Conservation (phyloP, 2,797 vertebrate species). For the Acanthornis magna region DNA sequence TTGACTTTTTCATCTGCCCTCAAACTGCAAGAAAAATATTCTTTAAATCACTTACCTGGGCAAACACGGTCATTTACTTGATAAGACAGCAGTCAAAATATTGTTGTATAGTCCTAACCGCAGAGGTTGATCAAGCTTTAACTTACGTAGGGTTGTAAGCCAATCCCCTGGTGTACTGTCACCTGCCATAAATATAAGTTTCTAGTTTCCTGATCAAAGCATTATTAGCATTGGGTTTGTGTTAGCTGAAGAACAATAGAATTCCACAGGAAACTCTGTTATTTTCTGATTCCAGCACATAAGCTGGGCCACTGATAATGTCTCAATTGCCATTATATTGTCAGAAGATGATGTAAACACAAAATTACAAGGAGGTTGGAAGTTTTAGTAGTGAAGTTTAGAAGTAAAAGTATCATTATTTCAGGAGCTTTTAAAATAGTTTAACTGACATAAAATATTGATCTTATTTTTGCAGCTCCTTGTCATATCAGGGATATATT, state of each 20-base stretch:
- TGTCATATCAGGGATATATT: conserved; percentile 10
- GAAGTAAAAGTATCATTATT: neutral
- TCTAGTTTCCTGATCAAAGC: neutral
- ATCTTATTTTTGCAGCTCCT: conserved; percentile 5
- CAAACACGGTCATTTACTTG: neutral
- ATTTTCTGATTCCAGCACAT: neutral
- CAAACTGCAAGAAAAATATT: neutral
- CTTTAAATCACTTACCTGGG: neutral
- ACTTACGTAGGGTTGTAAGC: neutral
- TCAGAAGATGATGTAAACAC: neutral
- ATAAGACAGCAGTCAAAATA: neutral
- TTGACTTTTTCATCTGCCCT: neutral
- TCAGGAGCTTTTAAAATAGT: conserved; percentile 17
- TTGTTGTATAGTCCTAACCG: neutral
- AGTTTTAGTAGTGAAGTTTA: neutral
- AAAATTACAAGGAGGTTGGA: neutral
- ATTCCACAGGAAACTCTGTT: neutral
- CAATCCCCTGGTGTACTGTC: neutral
- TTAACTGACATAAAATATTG: neutral
- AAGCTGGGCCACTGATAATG: neutral
- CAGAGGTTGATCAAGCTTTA: neutral
- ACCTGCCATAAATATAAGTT: neutral
- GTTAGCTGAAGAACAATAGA: neutral
- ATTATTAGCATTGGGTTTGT: neutral
- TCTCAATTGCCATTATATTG: neutral